phyloP scores from a whole-genome alignment of 2,113 vertebrate genomes.

The Nibea albiflora region DNA sequence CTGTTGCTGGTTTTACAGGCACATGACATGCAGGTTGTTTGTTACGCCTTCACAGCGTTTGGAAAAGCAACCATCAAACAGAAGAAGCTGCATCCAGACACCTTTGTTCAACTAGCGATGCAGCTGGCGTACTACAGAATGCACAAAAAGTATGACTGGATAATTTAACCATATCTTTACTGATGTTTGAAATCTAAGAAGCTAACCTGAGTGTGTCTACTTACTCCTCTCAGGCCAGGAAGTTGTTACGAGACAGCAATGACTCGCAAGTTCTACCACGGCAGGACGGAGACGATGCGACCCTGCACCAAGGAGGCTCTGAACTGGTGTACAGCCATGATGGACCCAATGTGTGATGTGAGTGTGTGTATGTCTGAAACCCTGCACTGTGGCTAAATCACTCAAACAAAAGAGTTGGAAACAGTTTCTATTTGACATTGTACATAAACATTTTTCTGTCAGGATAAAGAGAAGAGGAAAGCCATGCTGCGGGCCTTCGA shows the following conservation, averaged over 20 bases:
- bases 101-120: slow-evolving; percentile 93
- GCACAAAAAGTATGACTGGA: slow-evolving; percentile 85
- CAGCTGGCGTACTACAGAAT: slow-evolving; percentile 92
- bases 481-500: slow-evolving; percentile 88
- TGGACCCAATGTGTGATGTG: slow-evolving; percentile 85
- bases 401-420: background rate
- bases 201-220: slow-evolving; percentile 12
- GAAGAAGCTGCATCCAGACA: slow-evolving; percentile 91
- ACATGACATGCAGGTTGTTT: slow-evolving; percentile 87
- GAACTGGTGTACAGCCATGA: slow-evolving; percentile 92
- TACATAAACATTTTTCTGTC: slow-evolving; percentile 8
- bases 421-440: background rate
- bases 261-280: slow-evolving; percentile 94
- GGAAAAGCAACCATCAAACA: slow-evolving; percentile 91
- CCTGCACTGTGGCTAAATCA: background rate
- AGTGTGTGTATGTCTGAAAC: slow-evolving; percentile 48
- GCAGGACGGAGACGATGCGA: slow-evolving; percentile 95
- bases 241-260: slow-evolving; percentile 96
- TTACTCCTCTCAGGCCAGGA: slow-evolving; percentile 84
- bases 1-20: slow-evolving; percentile 75
- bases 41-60: slow-evolving; percentile 89
- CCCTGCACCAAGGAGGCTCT: slow-evolving; percentile 91
- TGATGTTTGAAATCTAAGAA: background rate
- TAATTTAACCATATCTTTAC: background rate
- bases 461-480: slow-evolving; percentile 84